Evolutionary conservation across 2,113 vertebrate genomes (phyloP), one percentile per base, ranked within the genome.

Genomic region (Cynocephalus volans): DNA sequence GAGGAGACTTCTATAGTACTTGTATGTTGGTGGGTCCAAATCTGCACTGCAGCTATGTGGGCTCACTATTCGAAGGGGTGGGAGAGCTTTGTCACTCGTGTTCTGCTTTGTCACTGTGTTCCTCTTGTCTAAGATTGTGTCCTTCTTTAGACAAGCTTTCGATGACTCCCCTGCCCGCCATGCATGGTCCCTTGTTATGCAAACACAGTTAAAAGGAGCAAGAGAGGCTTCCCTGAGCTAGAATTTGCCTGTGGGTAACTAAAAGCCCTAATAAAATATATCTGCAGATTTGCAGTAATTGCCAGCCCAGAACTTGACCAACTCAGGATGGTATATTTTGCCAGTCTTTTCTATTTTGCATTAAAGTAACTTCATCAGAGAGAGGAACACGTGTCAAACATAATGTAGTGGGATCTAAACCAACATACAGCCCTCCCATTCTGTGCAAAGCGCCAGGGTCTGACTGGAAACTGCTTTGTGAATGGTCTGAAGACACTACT

Each of bases 261-360:
- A 31, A 76, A 84, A 56, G 21, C 15, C n/a, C 65, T 77, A 88
- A 56, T 75, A 81, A 52, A 73, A 58, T 72, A 82, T 67, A 92
- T 92, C 87, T 70, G 50, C 23, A 86, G 48, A 58, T 89, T 72
- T 88, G 21, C 12, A 8, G 18, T 86, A 18, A 92, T 86, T 62
- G 48, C n/a, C 77, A 56, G 33, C 8, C 83, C 36, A 80, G 48
- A 56, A 41, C 28, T 80, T 88, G 72, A 76, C 8, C 31, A 41
- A 33, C 21, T 23, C 65, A 52, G 81, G 52, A 48, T 31, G 17
- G 12, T 48, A 54, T 15, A 19, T 50, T 82, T 67, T 67, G 28
- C n/a, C 18, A 56, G 84, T 15, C 50, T 58, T 93, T 82, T 95
- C 23, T 73, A 58, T 81, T 84, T 93, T 79, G 50, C 5, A 65